A percentile compares a stretch with the other conserved stretches of the same genome.
Conservation (phyloP, 2,113 vertebrate genomes). For the Calidris pugnax region DNA sequence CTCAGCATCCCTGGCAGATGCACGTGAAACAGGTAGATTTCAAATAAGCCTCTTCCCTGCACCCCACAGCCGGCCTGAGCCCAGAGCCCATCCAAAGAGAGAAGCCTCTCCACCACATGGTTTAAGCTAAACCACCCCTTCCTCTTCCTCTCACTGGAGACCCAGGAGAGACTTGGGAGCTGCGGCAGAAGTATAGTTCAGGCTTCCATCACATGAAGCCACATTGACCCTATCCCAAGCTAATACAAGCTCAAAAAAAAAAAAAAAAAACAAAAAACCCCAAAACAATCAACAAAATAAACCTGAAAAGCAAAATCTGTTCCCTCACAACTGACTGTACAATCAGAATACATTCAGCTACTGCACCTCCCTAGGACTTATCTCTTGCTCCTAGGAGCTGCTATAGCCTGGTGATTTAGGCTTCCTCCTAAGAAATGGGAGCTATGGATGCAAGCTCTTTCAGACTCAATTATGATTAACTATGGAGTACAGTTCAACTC, state of each 20-base stretch:
- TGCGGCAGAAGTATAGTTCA: accelerated
- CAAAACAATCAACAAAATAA: not conserved
- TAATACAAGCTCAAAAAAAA: not conserved
- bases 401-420: not conserved
- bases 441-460: not conserved
- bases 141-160: not conserved
- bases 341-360: not conserved
- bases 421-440: not conserved
- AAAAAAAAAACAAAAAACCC: not conserved
- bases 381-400: not conserved
- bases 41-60: not conserved
- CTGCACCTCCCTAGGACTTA: not conserved
- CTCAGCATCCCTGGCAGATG: not conserved
- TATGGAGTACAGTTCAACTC: not conserved
- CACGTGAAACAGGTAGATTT: not conserved
- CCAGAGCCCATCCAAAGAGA: not conserved
- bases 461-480: not conserved
- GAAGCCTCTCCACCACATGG: accelerated
- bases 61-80: not conserved
- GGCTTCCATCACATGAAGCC: not conserved
- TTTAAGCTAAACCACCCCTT: not conserved
- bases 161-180: not conserved
- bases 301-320: not conserved
- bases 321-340: not conserved
- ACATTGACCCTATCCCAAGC: not conserved